phyloP scores from a whole-genome alignment of 2,797 vertebrate genomes.

The Paramormyrops hopkinsi region DNA sequence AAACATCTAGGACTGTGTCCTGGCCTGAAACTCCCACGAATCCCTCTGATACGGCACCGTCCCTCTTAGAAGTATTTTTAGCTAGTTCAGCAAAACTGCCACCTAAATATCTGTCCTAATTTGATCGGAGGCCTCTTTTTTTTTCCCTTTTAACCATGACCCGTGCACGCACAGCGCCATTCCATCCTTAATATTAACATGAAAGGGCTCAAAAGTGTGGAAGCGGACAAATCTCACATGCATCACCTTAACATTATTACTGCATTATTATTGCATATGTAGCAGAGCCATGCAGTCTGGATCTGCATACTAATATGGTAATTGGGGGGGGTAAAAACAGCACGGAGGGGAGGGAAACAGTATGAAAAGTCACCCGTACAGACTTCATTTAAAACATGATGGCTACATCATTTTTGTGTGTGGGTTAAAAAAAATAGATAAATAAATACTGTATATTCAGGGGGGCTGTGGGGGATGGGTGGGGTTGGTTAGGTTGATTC shows the following conservation, averaged over 20 bases:
- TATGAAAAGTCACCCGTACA: background rate
- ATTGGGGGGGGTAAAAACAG: background rate
- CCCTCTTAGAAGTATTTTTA: background rate
- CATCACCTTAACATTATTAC: background rate
- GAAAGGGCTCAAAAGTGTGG: background rate
- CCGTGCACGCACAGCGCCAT: background rate
- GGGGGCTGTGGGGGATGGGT: background rate
- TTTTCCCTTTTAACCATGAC: background rate
- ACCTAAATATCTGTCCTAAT: conserved; percentile 3
- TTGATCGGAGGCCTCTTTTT: background rate
- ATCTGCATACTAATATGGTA: background rate
- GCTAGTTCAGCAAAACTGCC: background rate
- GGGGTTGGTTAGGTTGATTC: background rate
- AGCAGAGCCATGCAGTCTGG: background rate
- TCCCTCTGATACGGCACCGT: background rate
- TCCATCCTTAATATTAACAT: background rate
- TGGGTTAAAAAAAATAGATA: background rate
- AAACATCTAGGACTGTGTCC: background rate
- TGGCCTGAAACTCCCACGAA: background rate
- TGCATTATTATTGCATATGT: background rate
- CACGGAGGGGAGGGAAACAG: background rate
- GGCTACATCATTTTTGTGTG: background rate
- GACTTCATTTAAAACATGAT: background rate
- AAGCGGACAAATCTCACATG: background rate
- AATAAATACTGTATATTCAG: background rate